Base-by-base conservation (phyloP, 2,888 invertebrate genomes). In the Mongoloraphidia duomilia region DNA sequence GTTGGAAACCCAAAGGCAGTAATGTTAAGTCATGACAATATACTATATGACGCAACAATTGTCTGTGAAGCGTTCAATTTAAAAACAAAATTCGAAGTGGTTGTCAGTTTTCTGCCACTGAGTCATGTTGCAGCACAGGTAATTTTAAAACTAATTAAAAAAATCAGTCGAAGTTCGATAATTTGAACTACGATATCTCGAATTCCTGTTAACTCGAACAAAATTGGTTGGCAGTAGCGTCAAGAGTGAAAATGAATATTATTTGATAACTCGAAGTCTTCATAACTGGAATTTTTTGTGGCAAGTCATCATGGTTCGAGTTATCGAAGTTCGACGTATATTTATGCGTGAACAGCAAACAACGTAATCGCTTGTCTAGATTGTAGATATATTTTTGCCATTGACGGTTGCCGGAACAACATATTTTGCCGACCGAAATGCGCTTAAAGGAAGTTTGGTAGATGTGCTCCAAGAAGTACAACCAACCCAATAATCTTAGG, bases 41-140 rank as follows among this genome's bases (percentile, higher is more conserved):
- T 93, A 44, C 76, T 81, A 9, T 84, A 79, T 73, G 79, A 84
- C 60, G 76, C 82, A 5, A 68, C 72, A 54, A 63, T 71, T 2
- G 73, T 84, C 50, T 61, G 67, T 33, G 72, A 76, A 55, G 66
- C 75, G 9, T 66, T 78, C 40, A 63, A 67, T n/a, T 57, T 74
- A 39, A 72, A 76, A 48, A 58, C 84, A 41, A 67, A 68, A 48
- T 59, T 70, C 2, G 85, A 88, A 60, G 63, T 72, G 9, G 58
- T 86, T 34, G 75, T 93, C 46, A 86, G 88, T 55, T 94, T 84
- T 68, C 70, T 94, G 54, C 93, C 94, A 0, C 70, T 94, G 43
- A 91, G 91, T 59, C 93, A 94, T 63, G 83, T 93, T 35, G 93
- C 93, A 44, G 93, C 91, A 36, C 92, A 92, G 77, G 79, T 81